Conservation (phyloP, 2,888 invertebrate species). For the Panopea generosa region DNA sequence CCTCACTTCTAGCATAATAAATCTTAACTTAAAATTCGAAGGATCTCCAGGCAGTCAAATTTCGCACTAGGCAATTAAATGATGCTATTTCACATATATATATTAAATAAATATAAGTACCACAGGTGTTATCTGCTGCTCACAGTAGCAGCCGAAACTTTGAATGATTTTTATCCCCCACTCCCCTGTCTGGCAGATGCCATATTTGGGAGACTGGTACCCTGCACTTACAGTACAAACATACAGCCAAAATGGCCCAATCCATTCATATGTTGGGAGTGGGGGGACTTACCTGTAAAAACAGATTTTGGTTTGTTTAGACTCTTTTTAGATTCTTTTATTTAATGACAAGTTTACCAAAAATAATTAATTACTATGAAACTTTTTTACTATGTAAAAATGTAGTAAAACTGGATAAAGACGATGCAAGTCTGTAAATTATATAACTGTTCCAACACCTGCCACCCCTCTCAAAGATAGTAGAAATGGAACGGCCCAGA, state of each 20-base stretch:
- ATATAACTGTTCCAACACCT: neutral
- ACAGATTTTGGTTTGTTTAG: neutral
- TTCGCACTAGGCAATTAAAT: too few relatives aligned
- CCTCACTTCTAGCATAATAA: too few relatives aligned
- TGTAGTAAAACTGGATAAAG: neutral
- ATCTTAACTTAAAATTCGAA: too few relatives aligned
- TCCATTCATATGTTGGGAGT: neutral
- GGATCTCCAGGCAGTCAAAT: too few relatives aligned
- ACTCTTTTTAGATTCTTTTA: neutral
- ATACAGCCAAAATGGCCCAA: constrained; percentile 4
- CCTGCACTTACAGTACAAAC: constrained; percentile 9
- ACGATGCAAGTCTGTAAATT: neutral
- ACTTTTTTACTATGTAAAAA: neutral
- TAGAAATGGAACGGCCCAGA: constrained; percentile 53
- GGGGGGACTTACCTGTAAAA: neutral
- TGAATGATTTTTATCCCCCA: too few relatives aligned
- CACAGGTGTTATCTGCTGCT: too few relatives aligned
- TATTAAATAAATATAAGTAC: too few relatives aligned
- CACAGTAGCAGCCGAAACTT: too few relatives aligned
- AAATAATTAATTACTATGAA: neutral
- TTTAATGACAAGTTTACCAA: neutral
- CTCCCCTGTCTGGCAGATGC: constrained; percentile 22
- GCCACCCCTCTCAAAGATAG: neutral
- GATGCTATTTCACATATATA: too few relatives aligned
- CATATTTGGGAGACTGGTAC: constrained; percentile 44